These are phyloP conservation scores for Danio choprae DNA, from an alignment of 2,797 vertebrate species.

Conservation along the genomic window DNA sequence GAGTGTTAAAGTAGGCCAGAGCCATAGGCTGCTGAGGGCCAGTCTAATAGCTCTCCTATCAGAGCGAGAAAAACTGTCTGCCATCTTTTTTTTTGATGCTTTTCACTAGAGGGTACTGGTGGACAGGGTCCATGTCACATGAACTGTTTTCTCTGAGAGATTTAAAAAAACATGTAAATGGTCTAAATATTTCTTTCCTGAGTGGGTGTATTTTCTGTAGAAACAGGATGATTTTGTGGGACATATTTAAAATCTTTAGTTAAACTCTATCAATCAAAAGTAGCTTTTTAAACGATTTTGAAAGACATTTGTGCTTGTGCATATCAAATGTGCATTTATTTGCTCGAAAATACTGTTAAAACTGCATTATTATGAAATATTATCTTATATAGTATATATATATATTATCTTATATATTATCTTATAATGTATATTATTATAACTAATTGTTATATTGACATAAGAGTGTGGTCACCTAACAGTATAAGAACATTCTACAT, in stretches of 20 bases:
- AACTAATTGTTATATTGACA: too few relatives aligned
- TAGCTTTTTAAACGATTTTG: too few relatives aligned
- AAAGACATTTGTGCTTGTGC: not conserved
- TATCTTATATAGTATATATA: too few relatives aligned
- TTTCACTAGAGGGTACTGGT: constrained; percentile 43
- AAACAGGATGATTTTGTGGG: not conserved
- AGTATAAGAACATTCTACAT: too few relatives aligned
- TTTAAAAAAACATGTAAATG: constrained; percentile 35
- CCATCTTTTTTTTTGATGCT: constrained; percentile 51
- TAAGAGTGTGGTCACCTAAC: too few relatives aligned
- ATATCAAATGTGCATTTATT: not conserved
- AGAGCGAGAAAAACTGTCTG: constrained; percentile 53
- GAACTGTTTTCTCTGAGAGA: constrained; percentile 55
- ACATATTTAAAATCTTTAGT: not conserved
- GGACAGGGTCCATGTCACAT: constrained; percentile 40
- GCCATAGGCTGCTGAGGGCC: constrained; percentile 55
- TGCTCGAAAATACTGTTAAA: not conserved
- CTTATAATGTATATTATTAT: too few relatives aligned
- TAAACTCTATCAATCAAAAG: not conserved
- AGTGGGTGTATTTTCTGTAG: not conserved
- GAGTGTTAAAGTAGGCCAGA: constrained; percentile 63
- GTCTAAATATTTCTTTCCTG: not conserved
- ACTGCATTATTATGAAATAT: not conserved
- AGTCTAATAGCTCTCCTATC: constrained; percentile 59
- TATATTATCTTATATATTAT: too few relatives aligned